Base-by-base conservation (phyloP, 2,888 invertebrate species). In the Caenorhabditis auriculariae region DNA sequence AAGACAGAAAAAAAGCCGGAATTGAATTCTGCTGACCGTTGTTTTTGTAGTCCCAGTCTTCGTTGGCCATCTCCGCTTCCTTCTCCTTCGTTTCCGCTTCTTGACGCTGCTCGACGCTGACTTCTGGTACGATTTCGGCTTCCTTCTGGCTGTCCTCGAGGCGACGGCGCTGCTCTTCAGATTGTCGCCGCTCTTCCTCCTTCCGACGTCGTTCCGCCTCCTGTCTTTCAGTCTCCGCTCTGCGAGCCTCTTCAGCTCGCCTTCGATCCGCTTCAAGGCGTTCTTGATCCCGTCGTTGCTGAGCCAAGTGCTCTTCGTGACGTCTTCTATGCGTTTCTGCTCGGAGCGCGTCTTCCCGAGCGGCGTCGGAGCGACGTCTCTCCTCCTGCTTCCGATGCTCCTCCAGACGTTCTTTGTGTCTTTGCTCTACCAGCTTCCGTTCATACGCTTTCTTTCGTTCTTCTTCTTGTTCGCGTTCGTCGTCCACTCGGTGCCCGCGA, bases 191-290 rank as follows among this genome's bases (percentile, higher is more conserved):
- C n/a, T n/a, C n/a, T n/a, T n/a, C n/a, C n/a, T n/a, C n/a, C n/a
- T n/a, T n/a, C n/a, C n/a, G n/a, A n/a, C n/a, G n/a, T n/a, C n/a
- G n/a, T n/a, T n/a, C n/a, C n/a, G n/a, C n/a, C n/a, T n/a, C 32
- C 9, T 57, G 32, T 49, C 15, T 29, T 7, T n/a, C 26, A 2
- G 21, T 42, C 32, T 57, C 61, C 57, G 56, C 57, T 47, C 41
- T 53, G 57, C 61, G 57, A 53, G 56, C 56, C 51, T 54, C 54
- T 54, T 61, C 61, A 26, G 54, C 54, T 21, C 56, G 56, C 21
- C 45, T 53, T 29, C 56, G 46, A 38, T 54, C 54, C 15, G 48
- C 62, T n/a, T 52, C 45, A 35, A 48, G 51, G 54, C 58, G 47
- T 48, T 62, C 54, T 37, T 54, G 54, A 17, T 57, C 61, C 1